Evolutionary conservation across 2,113 vertebrate genomes (phyloP), one percentile per base, ranked within the genome.

Genomic region (Gorilla gorilla): DNA sequence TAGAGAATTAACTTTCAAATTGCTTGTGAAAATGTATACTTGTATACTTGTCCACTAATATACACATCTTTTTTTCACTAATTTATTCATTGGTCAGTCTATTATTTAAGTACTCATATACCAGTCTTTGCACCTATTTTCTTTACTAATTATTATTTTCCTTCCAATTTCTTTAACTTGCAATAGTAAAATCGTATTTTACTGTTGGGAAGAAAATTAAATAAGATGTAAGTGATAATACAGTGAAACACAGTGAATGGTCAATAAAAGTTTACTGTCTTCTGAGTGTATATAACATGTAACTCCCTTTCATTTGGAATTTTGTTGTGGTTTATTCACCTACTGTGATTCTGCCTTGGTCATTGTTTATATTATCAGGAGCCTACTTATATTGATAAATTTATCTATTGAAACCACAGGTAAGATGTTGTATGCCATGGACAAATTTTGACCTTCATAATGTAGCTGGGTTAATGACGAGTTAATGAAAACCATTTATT

Each of bases 401-500:
- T 57, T 66, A 88, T 70, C 38, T 73, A 83, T 50, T 75, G 32
- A 90, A 88, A 61, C 73, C 66, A 5, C 30, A 43, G 45, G 66
- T 93, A 97, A 96, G 4, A 25, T 91, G 30, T 79, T 59, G 3
- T 66, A 35, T 89, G n/a, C 82, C 79, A 80, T 17, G 61, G 70
- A 90, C 72, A 96, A 86, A 94, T 95, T 72, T 96, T 90, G 82
- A 96, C 95, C 92, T 97, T 97, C 59, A 32, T 88, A 97, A 88
- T 97, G 32, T 92, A 96, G 48, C 79, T 43, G 97, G 85, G 81
- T 94, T 97, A 98, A 96, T 97, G 78, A 76, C 30, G 75, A 90
- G 86, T 61, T 97, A 93, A 97, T 97, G 92, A 96, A 95, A 96
- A 97, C 25, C 90, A 95, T 93, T 89, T 89, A 97, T 96, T 97